Base-by-base conservation (phyloP, 2,888 invertebrate genomes). In the Acleris literana region DNA sequence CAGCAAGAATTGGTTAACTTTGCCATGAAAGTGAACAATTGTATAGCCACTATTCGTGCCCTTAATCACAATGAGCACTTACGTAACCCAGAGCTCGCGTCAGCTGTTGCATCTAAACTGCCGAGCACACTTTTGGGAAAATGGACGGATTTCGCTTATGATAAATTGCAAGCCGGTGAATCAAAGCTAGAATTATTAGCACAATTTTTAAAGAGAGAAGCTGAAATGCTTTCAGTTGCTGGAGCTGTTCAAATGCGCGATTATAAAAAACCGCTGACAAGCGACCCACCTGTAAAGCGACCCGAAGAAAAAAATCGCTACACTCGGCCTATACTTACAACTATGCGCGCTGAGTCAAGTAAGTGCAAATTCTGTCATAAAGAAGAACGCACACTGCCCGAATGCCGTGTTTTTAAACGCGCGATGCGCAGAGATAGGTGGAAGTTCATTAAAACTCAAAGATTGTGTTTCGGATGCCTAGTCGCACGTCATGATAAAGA, bases 11-110 rank as follows among this genome's bases (percentile, higher is more conserved):
- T 65, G 16, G 44, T 65, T 18, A 49, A 49, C 6, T 57, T 67
- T 53, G 17, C 57, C 17, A 58, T 39, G 46, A 67, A 67, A 43
- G 46, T 66, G 13, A 66, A 61, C 20, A 66, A 66, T n/a, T 56
- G 52, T 29, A 57, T 66, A 9, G 66, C 66, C 1, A 61, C 61
- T 9, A 25, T 66, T 20, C 44, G 25, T 51, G 25, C 61, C 13
- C 57, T 66, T 4, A 46, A 66, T 1, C 61, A 66, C 25, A 13
- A 44, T 17, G 61, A 66, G 52, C 57, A 66, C 46, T 18, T 66
- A 46, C 43, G 57, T 7, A 66, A 61, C 29, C 66, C 68, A 6
- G 68, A 63, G 46, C 59, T 68, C 3, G 43, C 58, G 11, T n/a
- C 54, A 13, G 43, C 63, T 2, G 25, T 67, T 22, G 54, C 43